Base-by-base conservation (phyloP, 2,797 vertebrate genomes). In the Chromis chromis region DNA sequence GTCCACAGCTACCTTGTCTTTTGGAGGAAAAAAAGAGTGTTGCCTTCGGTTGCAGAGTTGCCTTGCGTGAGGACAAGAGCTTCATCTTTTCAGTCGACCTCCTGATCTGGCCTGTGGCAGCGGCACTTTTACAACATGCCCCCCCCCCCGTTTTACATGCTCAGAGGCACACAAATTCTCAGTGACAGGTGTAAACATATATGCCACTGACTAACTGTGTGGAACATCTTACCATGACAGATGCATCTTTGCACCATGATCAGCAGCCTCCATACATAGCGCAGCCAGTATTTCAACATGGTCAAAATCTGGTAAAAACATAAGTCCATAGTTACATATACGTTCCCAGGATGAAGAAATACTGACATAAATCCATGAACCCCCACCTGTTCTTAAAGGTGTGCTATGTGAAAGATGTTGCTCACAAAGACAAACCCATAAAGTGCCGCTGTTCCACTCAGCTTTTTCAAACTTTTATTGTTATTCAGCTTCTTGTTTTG, bases 51-150 rank as follows among this genome's bases (percentile, higher is more conserved):
- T 86, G 80, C 73, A 79, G 40, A 65, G 65, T 80, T 87, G 84
- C 88, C 73, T 94, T 89, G 93, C 90, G 93, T 94, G 94, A 93
- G 92, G 90, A 93, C 86, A 82, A 88, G 81, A 83, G 85, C 86
- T 92, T 91, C 49, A 91, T 93, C 87, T 91, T 78, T 73, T 65
- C 14, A 65, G 70, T 77, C 71, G 74, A 90, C 92, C 91, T 86
- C 72, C 71, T 81, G 74, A 90, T 85, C 89, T 80, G 86, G 73
- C 82, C 87, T 85, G 56, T 88, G 91, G 90, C 90, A 60, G 76
- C 27, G 4, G 54, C 53, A 67, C 60, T 82, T 86, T 90, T 76
- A 83, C 66, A 67, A 55, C 74, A 53, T 31, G 21, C 22, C 63
- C 81, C 76, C 80, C 60, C 63, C 65, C 69, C 55, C 55, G 40